Base-by-base conservation (phyloP, 1,140 invertebrate genomes). In the Dryas iulia region DNA sequence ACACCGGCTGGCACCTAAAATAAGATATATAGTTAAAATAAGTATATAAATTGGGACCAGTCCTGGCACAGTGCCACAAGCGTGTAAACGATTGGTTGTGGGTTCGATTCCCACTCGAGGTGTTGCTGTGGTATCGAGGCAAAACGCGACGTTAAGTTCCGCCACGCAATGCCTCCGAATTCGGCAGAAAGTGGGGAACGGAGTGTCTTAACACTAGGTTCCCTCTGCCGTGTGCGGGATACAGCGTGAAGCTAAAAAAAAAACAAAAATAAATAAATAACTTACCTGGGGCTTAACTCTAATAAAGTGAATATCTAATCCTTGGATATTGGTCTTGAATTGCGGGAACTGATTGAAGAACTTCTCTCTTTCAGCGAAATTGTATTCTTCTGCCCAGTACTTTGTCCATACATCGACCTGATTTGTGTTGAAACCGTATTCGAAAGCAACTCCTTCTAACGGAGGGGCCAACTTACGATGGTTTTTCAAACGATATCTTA, bases 351-450 rank as follows among this genome's bases (percentile, higher is more conserved):
- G 81, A 76, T 97, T 97, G 4, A 98, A 80, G 62, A 87, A 93
- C 1, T 81, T 77, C 83, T 96, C 94, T 18, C 95, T 91, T 72
- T 94, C 82, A 66, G 67, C 72, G 95, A 96, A 98, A 0, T 74
- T 74, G 79, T 96, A 98, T 21, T 94, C 91, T 7, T 94, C 94
- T 10, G 87, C 85, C 96, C 96, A 96, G 84, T 96, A 95, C 35
- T 94, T 86, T 6, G 96, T 71, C 66, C 97, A 92, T 54, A 92
- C 87, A 18, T 93, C 84, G 10, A 97, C 76, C 68, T 94, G 93
- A 4, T 94, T 92, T 0, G 93, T 87, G 87, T 96, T 96, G 76
- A 97, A 95, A 1, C 96, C 96, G 82, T 97, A 97, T 31, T 94
- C 86, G 77, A 97, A 97, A 14, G 92, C 93, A 1, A 93, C 83